Evolutionary conservation across 2,888 invertebrate species (phyloP).

Genomic region (Pogonocherus hispidulus): DNA sequence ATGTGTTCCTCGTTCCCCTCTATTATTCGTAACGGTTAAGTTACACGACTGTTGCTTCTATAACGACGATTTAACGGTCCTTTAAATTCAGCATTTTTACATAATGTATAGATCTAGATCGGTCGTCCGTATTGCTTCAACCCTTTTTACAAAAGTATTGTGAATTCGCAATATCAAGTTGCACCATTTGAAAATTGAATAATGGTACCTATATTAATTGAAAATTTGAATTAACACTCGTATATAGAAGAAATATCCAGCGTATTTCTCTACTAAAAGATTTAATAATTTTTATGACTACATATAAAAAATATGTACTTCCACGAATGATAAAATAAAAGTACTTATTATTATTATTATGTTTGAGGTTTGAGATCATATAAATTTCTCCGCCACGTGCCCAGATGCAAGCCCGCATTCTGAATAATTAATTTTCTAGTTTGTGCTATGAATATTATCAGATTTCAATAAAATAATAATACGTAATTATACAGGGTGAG

Average conservation of each 20-base stretch:
- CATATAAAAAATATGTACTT: too few relatives aligned
- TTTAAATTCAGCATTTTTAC: slow-evolving; percentile 21
- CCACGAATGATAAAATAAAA: too few relatives aligned
- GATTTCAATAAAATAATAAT: too few relatives aligned
- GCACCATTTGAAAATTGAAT: background rate
- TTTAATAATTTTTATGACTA: too few relatives aligned
- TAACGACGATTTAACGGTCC: slow-evolving; percentile 28
- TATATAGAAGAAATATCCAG: background rate
- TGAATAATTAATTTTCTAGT: too few relatives aligned
- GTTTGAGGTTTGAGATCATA: too few relatives aligned
- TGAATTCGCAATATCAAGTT: background rate
- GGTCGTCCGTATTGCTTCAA: background rate
- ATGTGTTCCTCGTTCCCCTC: slow-evolving; percentile 1
- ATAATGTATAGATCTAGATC: slow-evolving; percentile 14
- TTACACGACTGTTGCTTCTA: slow-evolving; percentile 20
- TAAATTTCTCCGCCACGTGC: too few relatives aligned
- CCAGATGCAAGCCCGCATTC: too few relatives aligned
- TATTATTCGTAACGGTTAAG: slow-evolving; percentile 19
- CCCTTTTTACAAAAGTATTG: background rate
- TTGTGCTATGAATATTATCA: too few relatives aligned
- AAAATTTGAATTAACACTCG: background rate
- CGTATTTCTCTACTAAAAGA: too few relatives aligned
- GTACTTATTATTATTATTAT: too few relatives aligned
- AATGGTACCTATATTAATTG: background rate
- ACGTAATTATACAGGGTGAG: too few relatives aligned